Percentiles rank a stretch among this genome's conserved stretches.
Evolutionary conservation across 2,888 invertebrate species (phyloP).

Genomic region (Lepidocyrtinus sp.): DNA sequence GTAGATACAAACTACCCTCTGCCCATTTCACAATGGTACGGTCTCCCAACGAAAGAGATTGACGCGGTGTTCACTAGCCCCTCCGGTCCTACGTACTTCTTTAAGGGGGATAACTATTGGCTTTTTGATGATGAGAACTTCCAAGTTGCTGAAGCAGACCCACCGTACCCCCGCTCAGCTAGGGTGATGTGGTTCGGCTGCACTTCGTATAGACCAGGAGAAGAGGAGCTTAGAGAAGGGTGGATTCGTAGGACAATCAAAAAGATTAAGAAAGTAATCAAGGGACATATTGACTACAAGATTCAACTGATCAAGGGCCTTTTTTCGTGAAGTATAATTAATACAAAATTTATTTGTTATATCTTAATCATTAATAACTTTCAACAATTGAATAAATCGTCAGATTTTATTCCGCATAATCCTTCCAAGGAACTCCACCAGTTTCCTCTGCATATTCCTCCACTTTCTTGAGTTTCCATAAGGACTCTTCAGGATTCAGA

Average conservation of each 20-base stretch:
- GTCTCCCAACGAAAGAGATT: constrained; percentile 50
- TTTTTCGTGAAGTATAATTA: constrained; percentile 26
- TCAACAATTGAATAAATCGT: not conserved
- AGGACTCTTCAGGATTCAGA: constrained; percentile 36
- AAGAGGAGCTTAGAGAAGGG: constrained; percentile 52
- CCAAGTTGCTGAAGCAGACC: constrained; percentile 62
- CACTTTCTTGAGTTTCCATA: constrained; percentile 48
- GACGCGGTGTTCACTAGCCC: constrained; percentile 53
- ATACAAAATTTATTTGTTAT: not conserved
- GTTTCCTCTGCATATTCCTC: constrained; percentile 48
- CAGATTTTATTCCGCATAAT: constrained; percentile 5
- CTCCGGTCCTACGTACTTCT: constrained; percentile 61
- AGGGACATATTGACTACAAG: constrained; percentile 52
- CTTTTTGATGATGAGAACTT: constrained; percentile 64
- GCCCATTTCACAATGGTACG: constrained; percentile 61
- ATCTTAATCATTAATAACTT: not conserved
- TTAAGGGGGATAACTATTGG: constrained; percentile 61
- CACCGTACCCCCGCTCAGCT: constrained; percentile 58
- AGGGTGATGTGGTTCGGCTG: constrained; percentile 66
- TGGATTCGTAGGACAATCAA: constrained; percentile 42
- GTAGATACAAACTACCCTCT: constrained; percentile 60
- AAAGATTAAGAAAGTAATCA: constrained; percentile 35
- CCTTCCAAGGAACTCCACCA: constrained; percentile 37
- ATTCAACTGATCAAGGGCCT: constrained; percentile 47
- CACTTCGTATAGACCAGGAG: constrained; percentile 57